phyloP scores from a whole-genome alignment of 2,797 vertebrate species.

The Oreonectes daqikongensis region DNA sequence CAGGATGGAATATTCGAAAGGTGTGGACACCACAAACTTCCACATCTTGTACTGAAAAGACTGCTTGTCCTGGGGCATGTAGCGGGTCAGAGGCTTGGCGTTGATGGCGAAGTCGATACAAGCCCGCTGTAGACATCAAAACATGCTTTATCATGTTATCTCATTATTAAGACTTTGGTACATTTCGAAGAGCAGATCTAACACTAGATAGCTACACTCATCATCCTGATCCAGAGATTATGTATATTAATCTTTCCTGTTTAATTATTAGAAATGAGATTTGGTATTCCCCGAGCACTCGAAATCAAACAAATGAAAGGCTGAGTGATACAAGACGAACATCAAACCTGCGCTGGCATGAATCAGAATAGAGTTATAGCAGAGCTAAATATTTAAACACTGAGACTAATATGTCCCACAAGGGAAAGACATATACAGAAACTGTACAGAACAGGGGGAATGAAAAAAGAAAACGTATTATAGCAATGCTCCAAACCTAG shows the following conservation, averaged over 20 bases:
- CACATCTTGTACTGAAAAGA: slow-evolving; percentile 98
- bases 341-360: slow-evolving; percentile 34
- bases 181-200: slow-evolving; percentile 30
- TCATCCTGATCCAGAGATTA: not conserved
- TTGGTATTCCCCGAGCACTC: slow-evolving; percentile 6
- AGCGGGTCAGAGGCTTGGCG: slow-evolving; percentile 92
- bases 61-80: slow-evolving; percentile 96
- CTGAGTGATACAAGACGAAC: slow-evolving; percentile 32
- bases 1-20: slow-evolving; percentile 98
- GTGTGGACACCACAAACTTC: slow-evolving; percentile 96
- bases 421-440: not conserved
- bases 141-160: slow-evolving; percentile 24
- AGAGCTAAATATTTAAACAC: slow-evolving; percentile 41
- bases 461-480: not conserved
- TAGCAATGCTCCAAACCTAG: not conserved
- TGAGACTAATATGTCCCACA: slow-evolving; percentile 24
- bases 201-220: slow-evolving; percentile 1
- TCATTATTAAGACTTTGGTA: not conserved
- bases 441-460: not conserved
- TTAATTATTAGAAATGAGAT: slow-evolving; percentile 43
- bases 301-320: slow-evolving; percentile 26
- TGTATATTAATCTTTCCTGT: slow-evolving; percentile 24
- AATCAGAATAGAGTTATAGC: slow-evolving; percentile 22
- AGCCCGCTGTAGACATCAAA: slow-evolving; percentile 81
- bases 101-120: slow-evolving; percentile 99